Base-by-base conservation (phyloP, 2,113 vertebrate species). In the Nanorana parkeri region DNA sequence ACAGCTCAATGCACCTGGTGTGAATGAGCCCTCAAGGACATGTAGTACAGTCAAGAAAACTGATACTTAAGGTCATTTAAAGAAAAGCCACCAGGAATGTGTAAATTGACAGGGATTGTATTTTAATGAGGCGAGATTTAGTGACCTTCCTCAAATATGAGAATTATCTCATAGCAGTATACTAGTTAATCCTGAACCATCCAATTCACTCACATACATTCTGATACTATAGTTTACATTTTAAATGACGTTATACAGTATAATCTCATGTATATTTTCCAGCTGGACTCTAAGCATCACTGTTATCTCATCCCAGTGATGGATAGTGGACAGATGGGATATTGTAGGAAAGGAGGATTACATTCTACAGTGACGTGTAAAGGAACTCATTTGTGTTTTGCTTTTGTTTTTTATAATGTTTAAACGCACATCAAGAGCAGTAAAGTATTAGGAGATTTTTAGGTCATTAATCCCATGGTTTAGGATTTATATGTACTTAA, bases 311-410 rank as follows among this genome's bases (percentile, higher is more conserved):
- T n/a, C 32, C 15, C 58, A 21, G 41, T 64, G 56, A 26, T 52
- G 68, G 13, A 73, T 54, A 63, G 68, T 64, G 79, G 58, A 81
- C 79, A 81, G 79, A 73, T 81, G 79, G 19, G 68, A 51, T 71
- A 28, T 58, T 29, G 79, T 36, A 41, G 64, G 68, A 72, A 73
- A 29, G 21, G 29, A 56, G 26, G 58, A 81, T 81, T 81, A 81
- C 32, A 72, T 73, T 54, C 68, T 63, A 20, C 68, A 36, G 17
- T 81, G 79, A 81, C 68, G 47, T 51, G 56, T 61, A 73, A 55
- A 64, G 68, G 58, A 68, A 69, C 66, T 80, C 60, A 60, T 73
- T 72, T 52, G 28, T 61, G 28, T 17, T n/a, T 15, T 17, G 0
- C 17, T 60, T 78, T 68, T 68, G 32, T 24, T 21, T 60, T 68